Evolutionary conservation across 1,140 invertebrate genomes (phyloP), one percentile per base, ranked within the genome.

Genomic region (Ladona fulva): DNA sequence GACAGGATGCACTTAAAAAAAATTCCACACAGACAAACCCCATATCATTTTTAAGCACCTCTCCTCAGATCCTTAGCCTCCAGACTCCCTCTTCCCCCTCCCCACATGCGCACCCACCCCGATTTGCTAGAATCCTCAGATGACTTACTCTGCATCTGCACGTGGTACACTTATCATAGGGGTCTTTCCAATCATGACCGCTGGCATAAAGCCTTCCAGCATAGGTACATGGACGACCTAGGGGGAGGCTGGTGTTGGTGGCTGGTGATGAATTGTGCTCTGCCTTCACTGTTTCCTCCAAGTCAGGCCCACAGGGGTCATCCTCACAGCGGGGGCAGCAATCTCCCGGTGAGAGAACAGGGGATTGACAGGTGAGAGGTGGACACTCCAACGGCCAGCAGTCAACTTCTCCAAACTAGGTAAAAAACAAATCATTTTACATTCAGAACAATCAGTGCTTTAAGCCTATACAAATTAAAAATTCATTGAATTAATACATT

Each of bases 341-440:
- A 82, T 92, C 90, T 14, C 89, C 89, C 22, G 88, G 85, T 76
- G 87, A 84, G 81, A 89, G 89, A 77, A 93, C 85, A 44, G 91
- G 88, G 82, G 91, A 88, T 80, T 89, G 83, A 86, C 93, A 93
- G 24, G 88, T 87, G 42, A 91, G 85, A 24, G 89, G 89, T 78
- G 93, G 93, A 87, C 95, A 96, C 82, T 94, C 91, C 83, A 94
- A 88, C 81, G 92, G 90, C 93, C 93, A 95, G 83, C 94, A 97
- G 86, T 95, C 94, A 78, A 94, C 90, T 24, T 75, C 52, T 22
- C 52, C 52, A 66, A 66, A 66, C 52, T 66, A 22, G 3, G 5
- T 22, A 66, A 3, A 66, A 66, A 66, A 66, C 8, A n/a, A n/a
- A n/a, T n/a, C n/a, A n/a, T n/a, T 5, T 37, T 37, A 8, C 29